Evolutionary conservation across 2,797 vertebrate species (phyloP).

Genomic region (Rhinoraja longicauda): DNA sequence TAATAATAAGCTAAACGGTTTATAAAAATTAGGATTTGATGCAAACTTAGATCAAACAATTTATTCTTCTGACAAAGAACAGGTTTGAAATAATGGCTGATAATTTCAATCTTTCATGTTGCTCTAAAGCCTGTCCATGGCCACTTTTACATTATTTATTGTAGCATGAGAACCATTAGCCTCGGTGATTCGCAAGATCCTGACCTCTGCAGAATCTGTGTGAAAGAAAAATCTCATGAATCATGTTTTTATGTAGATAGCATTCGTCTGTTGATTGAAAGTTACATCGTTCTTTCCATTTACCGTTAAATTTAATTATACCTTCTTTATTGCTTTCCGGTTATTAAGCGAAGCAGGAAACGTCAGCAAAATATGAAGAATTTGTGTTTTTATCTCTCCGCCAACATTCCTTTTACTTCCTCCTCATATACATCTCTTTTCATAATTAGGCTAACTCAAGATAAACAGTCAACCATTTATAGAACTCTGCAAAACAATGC

Average conservation of each 20-base stretch:
- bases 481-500: neutral
- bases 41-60: conserved; percentile 15
- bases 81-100: neutral
- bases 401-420: neutral
- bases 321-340: conserved; percentile 24
- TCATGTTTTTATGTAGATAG: conserved; percentile 21
- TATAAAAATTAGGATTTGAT: conserved; percentile 19
- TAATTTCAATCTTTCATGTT: conserved; percentile 27
- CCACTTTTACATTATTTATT: conserved; percentile 34
- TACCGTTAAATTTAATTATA: conserved; percentile 9
- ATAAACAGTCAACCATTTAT: neutral
- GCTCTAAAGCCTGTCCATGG: conserved; percentile 15
- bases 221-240: conserved; percentile 29
- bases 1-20: neutral
- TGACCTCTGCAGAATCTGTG: conserved; percentile 17
- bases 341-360: conserved; percentile 23
- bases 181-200: conserved; percentile 1
- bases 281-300: conserved; percentile 5
- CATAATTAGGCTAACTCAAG: neutral
- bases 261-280: conserved; percentile 26
- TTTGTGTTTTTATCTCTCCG: neutral
- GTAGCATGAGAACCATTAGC: conserved; percentile 26
- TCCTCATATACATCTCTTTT: neutral
- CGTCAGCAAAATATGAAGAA: neutral
- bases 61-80: conserved; percentile 6